Conservation (phyloP, 2,797 vertebrate genomes). For the Sebastes cheni region DNA sequence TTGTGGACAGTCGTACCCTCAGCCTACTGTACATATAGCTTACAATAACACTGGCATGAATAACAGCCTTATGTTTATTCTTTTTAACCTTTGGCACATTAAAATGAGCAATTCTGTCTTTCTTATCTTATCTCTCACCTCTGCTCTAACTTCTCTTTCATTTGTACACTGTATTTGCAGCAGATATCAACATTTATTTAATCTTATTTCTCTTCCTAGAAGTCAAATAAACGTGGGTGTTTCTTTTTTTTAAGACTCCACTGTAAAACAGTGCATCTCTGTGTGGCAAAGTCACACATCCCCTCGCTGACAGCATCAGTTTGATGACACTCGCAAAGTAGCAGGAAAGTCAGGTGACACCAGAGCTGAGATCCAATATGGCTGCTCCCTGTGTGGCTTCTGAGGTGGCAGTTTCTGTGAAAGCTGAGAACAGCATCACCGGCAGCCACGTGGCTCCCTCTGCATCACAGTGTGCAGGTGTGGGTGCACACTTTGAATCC, state of each 20-base stretch:
- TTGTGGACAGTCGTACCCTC: conserved; percentile 9
- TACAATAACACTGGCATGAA: not conserved
- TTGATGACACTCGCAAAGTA: conserved; percentile 53
- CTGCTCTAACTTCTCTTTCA: not conserved
- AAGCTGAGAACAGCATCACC: conserved; percentile 66
- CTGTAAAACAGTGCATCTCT: not conserved
- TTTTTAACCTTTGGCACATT: not conserved
- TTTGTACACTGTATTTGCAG: not conserved
- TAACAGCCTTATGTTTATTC: not conserved
- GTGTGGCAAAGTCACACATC: conserved; percentile 2
- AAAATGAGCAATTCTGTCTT: not conserved
- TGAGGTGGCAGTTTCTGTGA: conserved; percentile 76
- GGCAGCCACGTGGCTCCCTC: conserved; percentile 68
- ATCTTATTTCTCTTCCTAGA: not conserved
- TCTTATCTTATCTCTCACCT: conserved; percentile 9
- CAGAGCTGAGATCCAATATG: conserved; percentile 73
- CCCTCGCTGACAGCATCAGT: conserved; percentile 23
- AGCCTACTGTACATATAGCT: not conserved
- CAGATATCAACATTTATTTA: conserved; percentile 4
- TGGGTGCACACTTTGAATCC: conserved; percentile 60
- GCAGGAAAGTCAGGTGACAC: conserved; percentile 73
- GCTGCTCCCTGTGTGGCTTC: conserved; percentile 68
- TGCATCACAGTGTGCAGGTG: conserved; percentile 73
- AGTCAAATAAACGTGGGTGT: conserved; percentile 3
- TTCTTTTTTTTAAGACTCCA: not conserved